Percentiles rank a stretch among this genome's conserved stretches.
Conservation (phyloP, 2,797 vertebrate species). For the Spea hammondii region DNA sequence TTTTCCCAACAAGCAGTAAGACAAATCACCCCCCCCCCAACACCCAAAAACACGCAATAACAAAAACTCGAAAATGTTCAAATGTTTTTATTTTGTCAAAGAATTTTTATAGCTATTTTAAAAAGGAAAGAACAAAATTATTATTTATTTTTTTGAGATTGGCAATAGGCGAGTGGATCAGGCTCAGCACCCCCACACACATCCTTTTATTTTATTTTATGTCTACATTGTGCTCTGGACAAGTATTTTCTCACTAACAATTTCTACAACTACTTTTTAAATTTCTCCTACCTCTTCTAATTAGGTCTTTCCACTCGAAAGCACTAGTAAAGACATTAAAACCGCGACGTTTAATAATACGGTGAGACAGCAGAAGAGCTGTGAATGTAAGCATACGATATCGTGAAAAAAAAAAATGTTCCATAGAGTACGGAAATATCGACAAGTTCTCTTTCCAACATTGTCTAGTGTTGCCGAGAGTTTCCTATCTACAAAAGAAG, state of each 20-base stretch:
- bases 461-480: constrained; percentile 34
- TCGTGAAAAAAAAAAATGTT: constrained; percentile 18
- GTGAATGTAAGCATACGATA: constrained; percentile 37
- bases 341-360: constrained; percentile 43
- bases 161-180: constrained; percentile 48
- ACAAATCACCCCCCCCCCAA: too few relatives aligned
- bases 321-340: constrained; percentile 41
- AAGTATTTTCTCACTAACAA: constrained; percentile 35
- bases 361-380: constrained; percentile 39
- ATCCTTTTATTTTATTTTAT: background rate
- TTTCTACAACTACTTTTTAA: constrained; percentile 43
- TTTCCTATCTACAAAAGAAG: constrained; percentile 42
- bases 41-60: too few relatives aligned
- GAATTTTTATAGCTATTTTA: constrained; percentile 46
- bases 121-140: constrained; percentile 41
- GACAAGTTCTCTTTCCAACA: constrained; percentile 36
- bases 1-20: too few relatives aligned
- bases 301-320: constrained; percentile 36
- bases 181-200: constrained; percentile 25
- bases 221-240: constrained; percentile 46
- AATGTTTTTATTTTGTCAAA: constrained; percentile 51
- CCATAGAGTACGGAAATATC: constrained; percentile 21
- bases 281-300: constrained; percentile 43
- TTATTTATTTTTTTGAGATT: constrained; percentile 23
- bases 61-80: constrained; percentile 2